Evolutionary conservation across 64 coral and sea anemone genomes (phyloP).

Genomic region (Dendrophyllia cribrosa): DNA sequence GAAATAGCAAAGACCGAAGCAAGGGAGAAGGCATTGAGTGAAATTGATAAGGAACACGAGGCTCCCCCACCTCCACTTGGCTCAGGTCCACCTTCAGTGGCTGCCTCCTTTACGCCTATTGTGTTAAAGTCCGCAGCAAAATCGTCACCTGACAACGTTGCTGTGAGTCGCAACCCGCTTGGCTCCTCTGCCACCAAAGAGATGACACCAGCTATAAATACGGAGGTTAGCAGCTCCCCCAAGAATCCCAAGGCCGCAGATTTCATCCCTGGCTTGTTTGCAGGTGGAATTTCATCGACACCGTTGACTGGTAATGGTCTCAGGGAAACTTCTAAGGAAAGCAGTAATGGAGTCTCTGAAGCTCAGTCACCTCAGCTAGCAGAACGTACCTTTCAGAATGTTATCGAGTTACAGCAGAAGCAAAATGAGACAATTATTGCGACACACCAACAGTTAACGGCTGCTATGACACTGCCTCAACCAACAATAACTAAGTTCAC

Average conservation of each 20-base stretch:
- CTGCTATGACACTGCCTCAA: conserved; percentile 20
- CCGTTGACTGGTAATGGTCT: too few species aligned
- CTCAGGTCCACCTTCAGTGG: not conserved
- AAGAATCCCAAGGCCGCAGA: too few species aligned
- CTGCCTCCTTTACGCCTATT: not conserved
- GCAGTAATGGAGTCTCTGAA: too few species aligned
- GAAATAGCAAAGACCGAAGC: conserved; percentile 66
- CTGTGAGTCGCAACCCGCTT: too few species aligned
- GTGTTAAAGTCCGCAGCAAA: not conserved
- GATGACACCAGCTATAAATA: too few species aligned
- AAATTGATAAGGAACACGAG: not conserved
- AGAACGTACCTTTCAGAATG: conserved; percentile 4
- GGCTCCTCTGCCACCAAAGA: too few species aligned
- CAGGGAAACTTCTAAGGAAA: too few species aligned
- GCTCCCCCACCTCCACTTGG: not conserved
- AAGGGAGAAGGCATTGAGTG: conserved; percentile 28
- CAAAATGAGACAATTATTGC: not conserved
- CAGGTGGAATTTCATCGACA: too few species aligned
- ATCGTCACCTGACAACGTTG: too few species aligned
- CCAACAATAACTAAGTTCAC: not conserved
- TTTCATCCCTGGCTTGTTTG: not conserved
- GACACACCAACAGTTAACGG: conserved; percentile 18
- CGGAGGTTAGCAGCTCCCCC: too few species aligned
- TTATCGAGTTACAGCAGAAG: not conserved
- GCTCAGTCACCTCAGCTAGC: too few species aligned